Evolutionary conservation across 2,797 vertebrate species (phyloP).

Genomic region (Trematomus bernacchii): DNA sequence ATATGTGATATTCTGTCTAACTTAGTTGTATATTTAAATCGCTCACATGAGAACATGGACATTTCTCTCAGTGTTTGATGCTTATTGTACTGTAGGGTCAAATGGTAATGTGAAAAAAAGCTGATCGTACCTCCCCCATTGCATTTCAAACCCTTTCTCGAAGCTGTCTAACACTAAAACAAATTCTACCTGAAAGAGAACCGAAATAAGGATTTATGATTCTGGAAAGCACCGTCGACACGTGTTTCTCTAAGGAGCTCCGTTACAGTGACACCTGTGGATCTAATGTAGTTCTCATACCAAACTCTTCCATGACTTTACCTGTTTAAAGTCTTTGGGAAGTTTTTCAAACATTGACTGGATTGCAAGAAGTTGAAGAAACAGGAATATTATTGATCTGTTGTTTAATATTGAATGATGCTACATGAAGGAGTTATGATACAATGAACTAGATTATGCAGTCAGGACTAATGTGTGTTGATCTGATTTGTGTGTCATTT

Average conservation of each 20-base stretch:
- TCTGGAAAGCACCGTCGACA: conserved; percentile 16
- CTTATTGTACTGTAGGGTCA: conserved; percentile 76
- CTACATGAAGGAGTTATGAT: conserved; percentile 52
- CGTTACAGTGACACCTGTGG: conserved; percentile 2
- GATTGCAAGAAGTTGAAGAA: conserved; percentile 25
- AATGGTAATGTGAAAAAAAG: conserved; percentile 62
- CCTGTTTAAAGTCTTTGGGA: conserved; percentile 30
- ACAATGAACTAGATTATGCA: conserved; percentile 2
- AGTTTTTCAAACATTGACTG: conserved; percentile 38
- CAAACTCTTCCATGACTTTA: conserved; percentile 3
- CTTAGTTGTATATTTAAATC: conserved; percentile 83
- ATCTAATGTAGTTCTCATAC: conserved; percentile 32
- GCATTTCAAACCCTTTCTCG: conserved; percentile 31
- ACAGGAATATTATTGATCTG: conserved; percentile 20
- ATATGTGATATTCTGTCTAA: conserved; percentile 71
- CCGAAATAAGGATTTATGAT: conserved; percentile 8
- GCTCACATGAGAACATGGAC: conserved; percentile 62
- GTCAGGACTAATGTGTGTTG: conserved; percentile 26
- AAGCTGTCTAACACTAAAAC: conserved; percentile 50
- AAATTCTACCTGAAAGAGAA: conserved; percentile 47
- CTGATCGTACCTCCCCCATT: conserved; percentile 41
- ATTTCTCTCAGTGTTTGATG: conserved; percentile 73
- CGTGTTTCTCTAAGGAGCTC: conserved; percentile 16
- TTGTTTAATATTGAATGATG: conserved; percentile 40
- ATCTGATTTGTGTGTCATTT: conserved; percentile 37